These are phyloP conservation scores for Canis aureus DNA, from an alignment of 2,113 vertebrate species.

Conservation along the genomic window DNA sequence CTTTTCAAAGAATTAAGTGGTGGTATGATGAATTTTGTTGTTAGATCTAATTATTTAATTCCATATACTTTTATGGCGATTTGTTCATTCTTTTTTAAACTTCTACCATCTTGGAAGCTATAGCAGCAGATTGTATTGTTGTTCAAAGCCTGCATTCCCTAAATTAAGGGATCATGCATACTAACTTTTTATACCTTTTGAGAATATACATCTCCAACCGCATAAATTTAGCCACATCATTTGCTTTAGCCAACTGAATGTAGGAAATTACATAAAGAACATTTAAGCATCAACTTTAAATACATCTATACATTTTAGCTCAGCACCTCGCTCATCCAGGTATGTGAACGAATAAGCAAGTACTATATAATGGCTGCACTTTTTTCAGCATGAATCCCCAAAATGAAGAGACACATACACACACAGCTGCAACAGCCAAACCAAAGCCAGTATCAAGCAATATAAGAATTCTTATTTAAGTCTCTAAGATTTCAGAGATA, in stretches of 20 bases:
- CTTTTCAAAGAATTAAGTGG: neutral
- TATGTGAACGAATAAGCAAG: neutral
- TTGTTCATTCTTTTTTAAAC: neutral
- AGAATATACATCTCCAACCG: neutral
- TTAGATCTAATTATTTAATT: neutral
- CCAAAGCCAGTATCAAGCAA: neutral
- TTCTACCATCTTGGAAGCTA: neutral
- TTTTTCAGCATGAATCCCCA: neutral
- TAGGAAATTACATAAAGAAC: neutral
- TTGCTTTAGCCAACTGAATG: neutral
- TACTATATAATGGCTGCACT: neutral
- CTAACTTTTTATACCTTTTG: neutral
- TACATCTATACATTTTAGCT: neutral
- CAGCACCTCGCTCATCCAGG: neutral
- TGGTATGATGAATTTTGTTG: neutral
- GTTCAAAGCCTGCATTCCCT: neutral
- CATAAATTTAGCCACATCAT: neutral
- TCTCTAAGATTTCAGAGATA: neutral
- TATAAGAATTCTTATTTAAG: neutral
- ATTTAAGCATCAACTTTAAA: neutral
- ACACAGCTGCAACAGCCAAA: neutral
- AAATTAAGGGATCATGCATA: neutral
- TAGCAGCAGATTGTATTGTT: slow-evolving; percentile 10
- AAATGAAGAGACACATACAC: neutral
- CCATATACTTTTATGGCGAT: neutral